A percentile compares a stretch with the other conserved stretches of the same genome.
Evolutionary conservation across 2,888 invertebrate genomes (phyloP).

Genomic region (Trichogramma evanescens): DNA sequence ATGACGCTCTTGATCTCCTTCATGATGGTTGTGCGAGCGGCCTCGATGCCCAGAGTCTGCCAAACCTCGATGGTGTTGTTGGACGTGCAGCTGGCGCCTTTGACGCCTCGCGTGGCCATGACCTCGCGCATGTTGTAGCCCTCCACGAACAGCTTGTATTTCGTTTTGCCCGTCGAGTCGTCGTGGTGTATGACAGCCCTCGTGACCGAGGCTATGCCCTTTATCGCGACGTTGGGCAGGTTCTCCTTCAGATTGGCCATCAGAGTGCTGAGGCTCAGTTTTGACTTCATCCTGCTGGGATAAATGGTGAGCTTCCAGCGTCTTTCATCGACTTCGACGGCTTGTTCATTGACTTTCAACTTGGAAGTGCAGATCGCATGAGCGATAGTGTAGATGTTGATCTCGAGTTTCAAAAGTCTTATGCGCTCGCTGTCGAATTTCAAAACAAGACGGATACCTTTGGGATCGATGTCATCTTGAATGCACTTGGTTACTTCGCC

Average conservation of each 20-base stretch:
- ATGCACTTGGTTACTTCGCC: slow-evolving; percentile 78
- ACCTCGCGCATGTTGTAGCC: background rate
- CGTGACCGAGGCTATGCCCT: too few relatives aligned
- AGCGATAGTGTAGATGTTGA: slow-evolving; percentile 69
- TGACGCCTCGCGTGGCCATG: background rate
- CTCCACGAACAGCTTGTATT: background rate
- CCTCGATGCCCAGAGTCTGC: background rate
- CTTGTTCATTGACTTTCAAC: slow-evolving; percentile 62
- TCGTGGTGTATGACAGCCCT: background rate
- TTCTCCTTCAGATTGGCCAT: too few relatives aligned
- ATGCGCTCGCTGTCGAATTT: slow-evolving; percentile 83
- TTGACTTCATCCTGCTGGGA: slow-evolving; percentile 18
- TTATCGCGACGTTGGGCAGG: too few relatives aligned
- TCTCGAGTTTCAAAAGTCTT: slow-evolving; percentile 74
- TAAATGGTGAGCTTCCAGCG: background rate
- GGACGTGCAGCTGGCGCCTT: background rate
- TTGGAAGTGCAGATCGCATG: slow-evolving; percentile 74
- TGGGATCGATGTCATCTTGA: slow-evolving; percentile 80
- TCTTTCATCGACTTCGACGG: slow-evolving; percentile 52
- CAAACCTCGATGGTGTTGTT: background rate
- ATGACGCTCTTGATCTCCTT: background rate
- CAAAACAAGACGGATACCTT: slow-evolving; percentile 82
- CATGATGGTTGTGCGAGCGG: background rate
- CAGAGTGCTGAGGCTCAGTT: slow-evolving; percentile 20
- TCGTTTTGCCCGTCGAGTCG: background rate